Conservation (phyloP, 2,888 invertebrate genomes). For the Gordius sp. region DNA sequence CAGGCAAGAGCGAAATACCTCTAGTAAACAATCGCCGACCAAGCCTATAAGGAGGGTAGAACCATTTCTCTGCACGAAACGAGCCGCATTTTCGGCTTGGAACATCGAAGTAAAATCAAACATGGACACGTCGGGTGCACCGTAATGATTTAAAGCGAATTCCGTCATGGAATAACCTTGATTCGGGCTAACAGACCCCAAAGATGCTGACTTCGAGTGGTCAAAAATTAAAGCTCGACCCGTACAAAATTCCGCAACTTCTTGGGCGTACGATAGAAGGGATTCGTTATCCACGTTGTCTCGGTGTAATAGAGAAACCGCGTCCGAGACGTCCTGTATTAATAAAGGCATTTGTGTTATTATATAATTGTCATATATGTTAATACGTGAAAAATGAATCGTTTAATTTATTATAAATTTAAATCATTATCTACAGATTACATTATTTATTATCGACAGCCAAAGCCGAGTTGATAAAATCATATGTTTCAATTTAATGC, state of each 20-base stretch:
- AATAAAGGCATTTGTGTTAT: no score
- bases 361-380: no score
- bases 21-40: conserved; percentile 79
- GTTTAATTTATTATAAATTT: no score
- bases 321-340: conserved; percentile 59
- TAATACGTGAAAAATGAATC: no score
- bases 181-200: conserved; percentile 27
- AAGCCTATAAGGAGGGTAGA: conserved; percentile 57
- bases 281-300: conserved; percentile 72
- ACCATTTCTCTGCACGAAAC: conserved; percentile 47
- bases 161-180: conserved; percentile 37
- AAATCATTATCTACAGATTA: no score
- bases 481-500: no score
- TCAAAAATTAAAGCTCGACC: conserved; percentile 46
- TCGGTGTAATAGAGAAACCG: conserved; percentile 51
- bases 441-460: no score
- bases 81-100: conserved; percentile 73
- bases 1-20: no score
- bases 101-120: conserved; percentile 98
- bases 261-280: conserved; percentile 60
- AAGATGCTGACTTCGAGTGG: conserved; percentile 31
- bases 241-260: conserved; percentile 78
- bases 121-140: conserved; percentile 84
- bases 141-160: conserved; percentile 88
- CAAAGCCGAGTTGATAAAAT: no score